These are phyloP conservation scores for Euplagia quadripunctaria DNA, from an alignment of 2,888 invertebrate species.

Conservation along the genomic window DNA sequence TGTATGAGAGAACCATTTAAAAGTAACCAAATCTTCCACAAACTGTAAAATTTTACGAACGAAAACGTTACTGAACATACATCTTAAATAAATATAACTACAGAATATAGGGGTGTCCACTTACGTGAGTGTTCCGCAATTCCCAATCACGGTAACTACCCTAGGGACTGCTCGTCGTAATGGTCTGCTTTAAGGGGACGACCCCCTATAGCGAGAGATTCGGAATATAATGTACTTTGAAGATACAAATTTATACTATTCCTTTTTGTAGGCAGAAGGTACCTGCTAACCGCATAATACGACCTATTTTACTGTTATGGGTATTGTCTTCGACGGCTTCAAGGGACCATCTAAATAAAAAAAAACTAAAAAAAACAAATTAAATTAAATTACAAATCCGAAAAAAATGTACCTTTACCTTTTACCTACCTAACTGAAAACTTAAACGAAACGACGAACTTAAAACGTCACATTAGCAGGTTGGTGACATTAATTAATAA, in stretches of 20 bases:
- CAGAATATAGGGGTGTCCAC: slow-evolving; percentile 8
- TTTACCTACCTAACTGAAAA: too few relatives aligned
- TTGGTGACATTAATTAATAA: too few relatives aligned
- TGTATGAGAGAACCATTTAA: background rate
- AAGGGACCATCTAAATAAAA: slow-evolving; percentile 41
- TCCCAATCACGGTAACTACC: slow-evolving; percentile 24
- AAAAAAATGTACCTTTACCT: too few relatives aligned
- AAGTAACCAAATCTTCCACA: background rate
- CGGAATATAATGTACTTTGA: background rate
- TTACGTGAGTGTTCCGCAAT: slow-evolving; percentile 12
- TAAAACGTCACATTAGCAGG: too few relatives aligned
- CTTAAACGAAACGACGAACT: too few relatives aligned
- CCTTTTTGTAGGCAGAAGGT: background rate
- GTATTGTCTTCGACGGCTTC: background rate
- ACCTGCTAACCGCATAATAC: too few relatives aligned
- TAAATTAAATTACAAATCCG: too few relatives aligned
- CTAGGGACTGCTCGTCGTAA: slow-evolving; percentile 21
- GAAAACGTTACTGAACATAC: background rate
- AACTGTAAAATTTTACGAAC: background rate
- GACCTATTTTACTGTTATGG: too few relatives aligned
- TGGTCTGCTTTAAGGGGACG: slow-evolving; percentile 9
- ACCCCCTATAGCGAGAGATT: background rate
- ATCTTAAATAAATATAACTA: background rate
- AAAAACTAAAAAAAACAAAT: slow-evolving; percentile 27
- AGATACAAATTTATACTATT: background rate